These are phyloP conservation scores for Scaptomyza parva DNA, from an alignment of 2,888 invertebrate genomes.

Conservation along the genomic window DNA sequence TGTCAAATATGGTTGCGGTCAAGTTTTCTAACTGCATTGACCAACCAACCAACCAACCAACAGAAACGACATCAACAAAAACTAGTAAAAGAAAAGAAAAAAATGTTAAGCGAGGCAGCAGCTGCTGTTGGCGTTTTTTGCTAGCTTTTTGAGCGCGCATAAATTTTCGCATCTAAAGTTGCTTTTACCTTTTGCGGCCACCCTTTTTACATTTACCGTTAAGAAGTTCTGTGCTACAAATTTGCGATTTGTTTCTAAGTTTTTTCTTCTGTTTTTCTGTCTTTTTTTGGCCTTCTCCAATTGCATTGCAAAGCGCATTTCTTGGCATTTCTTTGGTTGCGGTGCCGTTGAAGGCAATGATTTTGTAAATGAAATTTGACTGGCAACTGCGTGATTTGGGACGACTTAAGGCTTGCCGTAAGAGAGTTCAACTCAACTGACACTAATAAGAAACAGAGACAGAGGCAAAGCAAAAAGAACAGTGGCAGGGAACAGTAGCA, in stretches of 20 bases:
- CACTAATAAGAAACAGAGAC: neutral
- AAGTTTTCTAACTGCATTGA: slow-evolving; percentile 63
- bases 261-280: slow-evolving; percentile 6
- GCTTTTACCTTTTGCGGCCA: slow-evolving; percentile 75
- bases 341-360: slow-evolving; percentile 29
- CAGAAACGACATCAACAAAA: slow-evolving; percentile 18
- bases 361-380: slow-evolving; percentile 63
- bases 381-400: slow-evolving; percentile 30
- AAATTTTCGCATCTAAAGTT: slow-evolving; percentile 71
- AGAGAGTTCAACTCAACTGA: slow-evolving; percentile 14
- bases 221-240: slow-evolving; percentile 60
- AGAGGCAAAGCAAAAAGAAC: neutral
- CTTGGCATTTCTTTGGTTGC: slow-evolving; percentile 27
- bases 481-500: slow-evolving; percentile 34
- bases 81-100: slow-evolving; percentile 18
- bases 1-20: slow-evolving; percentile 79
- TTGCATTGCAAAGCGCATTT: no score
- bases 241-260: slow-evolving; percentile 47
- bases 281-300: slow-evolving; percentile 13
- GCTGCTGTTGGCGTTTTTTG: slow-evolving; percentile 21
- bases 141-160: slow-evolving; percentile 41
- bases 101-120: slow-evolving; percentile 26
- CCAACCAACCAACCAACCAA: slow-evolving; percentile 31
- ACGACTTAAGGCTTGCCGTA: slow-evolving; percentile 41
- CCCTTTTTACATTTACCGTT: slow-evolving; percentile 74